Percentiles rank a stretch among this genome's conserved stretches.
These are phyloP conservation scores for Halictus ligatus DNA, from an alignment of 2,888 invertebrate species.

Conservation along the genomic window DNA sequence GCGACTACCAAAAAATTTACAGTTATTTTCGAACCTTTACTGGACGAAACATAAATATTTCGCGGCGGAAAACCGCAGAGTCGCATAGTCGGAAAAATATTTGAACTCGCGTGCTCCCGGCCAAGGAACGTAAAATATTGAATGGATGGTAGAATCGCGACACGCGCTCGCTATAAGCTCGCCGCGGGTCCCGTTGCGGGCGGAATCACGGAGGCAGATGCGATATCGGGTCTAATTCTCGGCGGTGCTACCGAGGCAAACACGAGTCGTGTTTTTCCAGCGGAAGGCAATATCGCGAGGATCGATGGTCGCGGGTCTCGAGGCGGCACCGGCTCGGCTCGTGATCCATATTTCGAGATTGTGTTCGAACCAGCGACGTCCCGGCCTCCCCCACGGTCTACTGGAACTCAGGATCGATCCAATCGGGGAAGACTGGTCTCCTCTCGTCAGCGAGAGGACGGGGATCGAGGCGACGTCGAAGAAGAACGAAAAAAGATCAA, in stretches of 20 bases:
- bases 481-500: constrained; percentile 61
- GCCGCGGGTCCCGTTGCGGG: background rate
- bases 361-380: constrained; percentile 38
- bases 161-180: background rate
- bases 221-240: constrained; percentile 10
- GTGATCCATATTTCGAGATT: constrained; percentile 63
- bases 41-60: background rate
- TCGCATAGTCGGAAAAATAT: background rate
- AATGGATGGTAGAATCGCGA: background rate
- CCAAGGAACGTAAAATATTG: background rate
- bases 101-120: background rate
- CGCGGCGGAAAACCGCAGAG: background rate
- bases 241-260: constrained; percentile 4
- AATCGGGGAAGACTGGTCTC: constrained; percentile 36
- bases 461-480: constrained; percentile 45
- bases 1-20: too few relatives aligned
- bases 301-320: constrained; percentile 46
- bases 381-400: constrained; percentile 14
- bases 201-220: background rate
- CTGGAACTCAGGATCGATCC: constrained; percentile 57
- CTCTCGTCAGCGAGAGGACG: constrained; percentile 25
- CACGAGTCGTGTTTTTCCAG: constrained; percentile 8
- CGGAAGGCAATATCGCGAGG: constrained; percentile 40
- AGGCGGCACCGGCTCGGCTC: constrained; percentile 27
- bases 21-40: background rate